Evolutionary conservation across 2,888 invertebrate species (phyloP).

Genomic region (Eutolmus rufibarbis): DNA sequence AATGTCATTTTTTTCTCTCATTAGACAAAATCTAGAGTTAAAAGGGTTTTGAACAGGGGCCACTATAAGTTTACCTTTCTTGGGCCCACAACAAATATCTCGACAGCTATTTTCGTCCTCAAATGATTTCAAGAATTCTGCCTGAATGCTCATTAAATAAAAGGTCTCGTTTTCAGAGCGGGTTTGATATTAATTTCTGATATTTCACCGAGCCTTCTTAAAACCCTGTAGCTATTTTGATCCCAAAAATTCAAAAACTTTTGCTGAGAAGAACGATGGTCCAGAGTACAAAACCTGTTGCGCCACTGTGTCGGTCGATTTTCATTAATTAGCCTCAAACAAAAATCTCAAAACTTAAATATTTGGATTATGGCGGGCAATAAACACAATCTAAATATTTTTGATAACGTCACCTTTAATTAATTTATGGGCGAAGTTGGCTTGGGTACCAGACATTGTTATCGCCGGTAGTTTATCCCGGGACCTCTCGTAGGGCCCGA

Average conservation of each 20-base stretch:
- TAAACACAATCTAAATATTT: slow-evolving; percentile 32
- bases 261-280: neutral
- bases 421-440: slow-evolving; percentile 23
- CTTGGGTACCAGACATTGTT: neutral
- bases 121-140: neutral
- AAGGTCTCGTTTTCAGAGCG: neutral
- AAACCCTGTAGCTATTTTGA: neutral
- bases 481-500: neutral
- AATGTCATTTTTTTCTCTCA: neutral
- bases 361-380: slow-evolving; percentile 14
- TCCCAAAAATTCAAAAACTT: neutral
- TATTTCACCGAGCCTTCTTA: neutral
- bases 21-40: neutral
- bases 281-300: neutral
- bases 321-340: slow-evolving; percentile 10
- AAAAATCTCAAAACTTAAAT: slow-evolving; percentile 9
- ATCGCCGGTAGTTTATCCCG: slow-evolving; percentile 18
- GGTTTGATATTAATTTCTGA: neutral
- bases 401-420: slow-evolving; percentile 26
- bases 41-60: neutral
- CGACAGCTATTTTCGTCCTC: neutral
- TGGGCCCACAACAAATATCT: neutral
- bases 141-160: neutral
- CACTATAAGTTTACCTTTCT: neutral
- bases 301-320: neutral